Conservation (phyloP, 2,113 vertebrate species). For the Campylomormyrus tamandua region DNA sequence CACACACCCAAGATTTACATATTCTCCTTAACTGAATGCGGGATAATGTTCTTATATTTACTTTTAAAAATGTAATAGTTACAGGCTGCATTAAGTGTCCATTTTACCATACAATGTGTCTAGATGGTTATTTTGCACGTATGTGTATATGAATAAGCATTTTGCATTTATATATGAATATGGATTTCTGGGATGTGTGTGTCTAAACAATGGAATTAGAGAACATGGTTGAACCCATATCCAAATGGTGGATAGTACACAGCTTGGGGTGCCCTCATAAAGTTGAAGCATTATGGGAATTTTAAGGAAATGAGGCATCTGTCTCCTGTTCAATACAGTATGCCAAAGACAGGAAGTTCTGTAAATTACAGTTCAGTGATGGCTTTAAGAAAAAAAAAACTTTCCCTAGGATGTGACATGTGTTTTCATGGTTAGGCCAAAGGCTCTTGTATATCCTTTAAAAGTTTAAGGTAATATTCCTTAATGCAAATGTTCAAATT, state of each 20-base stretch:
- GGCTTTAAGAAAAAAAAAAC: not conserved
- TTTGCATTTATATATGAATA: not conserved
- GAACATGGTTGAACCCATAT: not conserved
- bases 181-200: not conserved
- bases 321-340: not conserved
- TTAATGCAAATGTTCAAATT: not conserved
- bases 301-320: not conserved
- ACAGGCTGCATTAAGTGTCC: not conserved
- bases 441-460: not conserved
- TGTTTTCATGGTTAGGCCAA: not conserved
- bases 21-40: not conserved
- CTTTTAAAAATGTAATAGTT: not conserved
- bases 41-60: not conserved
- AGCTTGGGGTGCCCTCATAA: not conserved
- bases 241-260: not conserved
- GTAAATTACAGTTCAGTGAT: not conserved
- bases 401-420: not conserved
- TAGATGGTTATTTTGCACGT: not conserved
- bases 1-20: not conserved
- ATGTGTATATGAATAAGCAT: not conserved
- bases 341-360: not conserved
- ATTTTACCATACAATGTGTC: not conserved
- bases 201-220: not conserved
- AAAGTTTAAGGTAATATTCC: not conserved
- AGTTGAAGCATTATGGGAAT: not conserved